Evolutionary conservation across 2,113 vertebrate genomes (phyloP), one percentile per base, ranked within the genome.

Genomic region (Heteronetta atricapilla): DNA sequence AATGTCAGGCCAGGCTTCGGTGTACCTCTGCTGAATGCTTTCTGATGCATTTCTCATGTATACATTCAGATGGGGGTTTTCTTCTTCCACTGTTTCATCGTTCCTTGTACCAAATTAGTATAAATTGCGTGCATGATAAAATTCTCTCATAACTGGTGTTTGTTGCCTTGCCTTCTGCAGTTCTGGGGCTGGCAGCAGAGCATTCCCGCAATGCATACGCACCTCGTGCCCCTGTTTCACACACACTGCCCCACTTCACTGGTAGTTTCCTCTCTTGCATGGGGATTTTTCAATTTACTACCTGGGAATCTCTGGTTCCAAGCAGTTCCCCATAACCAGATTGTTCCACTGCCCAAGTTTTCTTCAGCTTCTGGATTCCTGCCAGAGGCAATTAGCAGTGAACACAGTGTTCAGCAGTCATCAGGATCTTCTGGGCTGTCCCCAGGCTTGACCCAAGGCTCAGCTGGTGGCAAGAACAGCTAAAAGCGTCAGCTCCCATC

Each of bases 151-250:
- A 18, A 22, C 22, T 79, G 46, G 3, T 50, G 5, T 53, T 84
- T 50, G 4, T 59, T 84, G 20, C 34, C 44, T 83, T 73, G 34
- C 53, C 63, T 6, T 59, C 38, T 10, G 42, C 42, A 44, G 38
- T 23, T 0, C 0, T 33, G 50, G 29, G 36, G 13, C 34, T 56
- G 34, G 48, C 55, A 64, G 48, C n/a, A 73, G 36, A 55, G 14
- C 36, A 15, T 69, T 77, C 13, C 38, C 75, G 46, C 29, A 50
- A 6, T 31, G 40, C 4, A 25, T 42, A 44, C 4, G 1, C n/a
- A 8, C 11, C 70, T 53, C 48, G 22, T 78, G 14, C 40, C 53
- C 19, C 55, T 53, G 22, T 33, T 58, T 72, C 42, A 60, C 46
- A 25, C 52, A 33, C 48, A 18, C 20, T 34, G 12, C 34, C 77